Base-by-base conservation (phyloP, 2,113 vertebrate species). In the Clarias gariepinus region DNA sequence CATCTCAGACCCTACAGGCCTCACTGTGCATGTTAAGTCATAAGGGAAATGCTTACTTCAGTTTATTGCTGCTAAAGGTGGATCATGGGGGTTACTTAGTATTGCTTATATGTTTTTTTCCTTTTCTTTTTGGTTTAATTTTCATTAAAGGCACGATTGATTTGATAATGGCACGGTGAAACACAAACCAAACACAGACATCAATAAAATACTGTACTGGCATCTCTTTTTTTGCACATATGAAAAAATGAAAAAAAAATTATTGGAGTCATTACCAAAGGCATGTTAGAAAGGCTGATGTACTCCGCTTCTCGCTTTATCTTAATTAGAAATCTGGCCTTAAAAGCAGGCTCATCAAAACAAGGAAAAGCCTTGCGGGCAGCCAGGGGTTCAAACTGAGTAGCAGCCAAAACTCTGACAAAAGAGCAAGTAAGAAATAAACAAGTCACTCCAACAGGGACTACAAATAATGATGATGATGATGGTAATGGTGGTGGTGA, bases 331-430 rank as follows among this genome's bases (percentile, higher is more conserved):
- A 98, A 99, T 15, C 95, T 97, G 88, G 98, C 96, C 96, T 99
- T 99, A 92, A 99, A 96, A 55, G 94, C 92, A 85, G 98, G 98
- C 88, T 99, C 98, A 93, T 99, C 98, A 93, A 99, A 99, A 93
- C 98, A 99, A 1, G 98, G 98, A 94, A 99, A 99, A 91, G 96
- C 97, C 91, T 95, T 96, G 87, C 98, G 95, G 74, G 98, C 98
- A 86, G 95, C 95, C 64, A 97, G 89, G 1, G 98, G 98, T 91
- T 99, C 98, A 95, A 99, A 99, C 64, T 99, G 98, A 85, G 98
- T 99, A 81, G 97, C 97, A 91, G 97, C 97, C 87, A 99, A 95
- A 90, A 96, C 96, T 90, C 97, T 98, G 91, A 63, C 19, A 2
- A 12, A 74, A 61, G 58, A 66, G 52, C 33, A 30, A n/a, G 57